A percentile compares a stretch with the other conserved stretches of the same genome.
Evolutionary conservation across 2,888 invertebrate genomes (phyloP).

Genomic region (Tenthredo notha): DNA sequence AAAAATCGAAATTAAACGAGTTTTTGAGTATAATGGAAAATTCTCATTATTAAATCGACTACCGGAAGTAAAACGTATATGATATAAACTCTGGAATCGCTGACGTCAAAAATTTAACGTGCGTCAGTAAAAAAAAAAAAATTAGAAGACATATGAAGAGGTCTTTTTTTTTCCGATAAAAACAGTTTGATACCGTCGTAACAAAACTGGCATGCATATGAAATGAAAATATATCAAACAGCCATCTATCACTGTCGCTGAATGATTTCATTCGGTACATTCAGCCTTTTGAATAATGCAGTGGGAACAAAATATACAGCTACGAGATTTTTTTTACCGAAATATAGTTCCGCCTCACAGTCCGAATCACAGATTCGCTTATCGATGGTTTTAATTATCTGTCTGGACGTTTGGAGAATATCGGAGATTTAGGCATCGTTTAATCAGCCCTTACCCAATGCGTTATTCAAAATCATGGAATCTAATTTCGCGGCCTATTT

Average conservation of each 20-base stretch:
- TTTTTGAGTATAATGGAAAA: neutral
- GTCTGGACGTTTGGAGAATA: neutral
- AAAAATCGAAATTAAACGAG: neutral
- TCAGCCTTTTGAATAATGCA: constrained; percentile 50
- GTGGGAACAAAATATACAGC: constrained; percentile 44
- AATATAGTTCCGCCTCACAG: constrained; percentile 13
- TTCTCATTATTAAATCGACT: too few species aligned
- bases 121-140: neutral
- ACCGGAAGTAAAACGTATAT: neutral
- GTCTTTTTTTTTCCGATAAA: neutral
- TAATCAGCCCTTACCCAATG: neutral
- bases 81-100: neutral
- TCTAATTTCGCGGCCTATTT: constrained; percentile 9
- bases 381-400: constrained; percentile 6
- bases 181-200: constrained; percentile 28
- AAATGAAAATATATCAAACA: constrained; percentile 40
- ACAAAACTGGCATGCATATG: constrained; percentile 39
- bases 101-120: neutral
- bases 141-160: neutral
- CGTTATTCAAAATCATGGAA: neutral
- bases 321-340: constrained; percentile 31
- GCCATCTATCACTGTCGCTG: constrained; percentile 43
- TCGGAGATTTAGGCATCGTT: neutral
- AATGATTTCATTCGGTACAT: constrained; percentile 47
- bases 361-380: neutral